phyloP scores from a whole-genome alignment of 2,113 vertebrate species.

The Megatriorchis doriae region DNA sequence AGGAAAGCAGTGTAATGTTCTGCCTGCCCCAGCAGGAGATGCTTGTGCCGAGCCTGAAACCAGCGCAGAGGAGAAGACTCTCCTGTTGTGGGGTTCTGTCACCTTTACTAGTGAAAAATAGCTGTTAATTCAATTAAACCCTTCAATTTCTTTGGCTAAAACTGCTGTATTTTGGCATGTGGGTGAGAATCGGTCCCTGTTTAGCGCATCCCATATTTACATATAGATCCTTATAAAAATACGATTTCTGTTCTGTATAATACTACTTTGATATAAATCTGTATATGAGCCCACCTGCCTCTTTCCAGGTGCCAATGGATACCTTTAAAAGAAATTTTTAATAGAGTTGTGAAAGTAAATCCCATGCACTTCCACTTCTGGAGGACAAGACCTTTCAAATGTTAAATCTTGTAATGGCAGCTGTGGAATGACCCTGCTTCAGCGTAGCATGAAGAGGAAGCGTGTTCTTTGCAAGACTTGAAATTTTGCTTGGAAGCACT shows the following conservation, averaged over 20 bases:
- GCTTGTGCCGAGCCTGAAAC: background rate
- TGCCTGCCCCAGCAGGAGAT: background rate
- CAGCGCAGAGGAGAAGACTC: accelerated
- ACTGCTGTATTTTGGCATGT: background rate
- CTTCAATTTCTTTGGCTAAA: background rate
- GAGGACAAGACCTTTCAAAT: background rate
- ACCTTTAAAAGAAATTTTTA: background rate
- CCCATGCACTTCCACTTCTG: background rate
- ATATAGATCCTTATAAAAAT: background rate
- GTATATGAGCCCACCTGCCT: background rate
- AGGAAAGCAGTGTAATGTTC: background rate
- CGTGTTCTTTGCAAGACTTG: background rate
- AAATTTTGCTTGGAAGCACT: background rate
- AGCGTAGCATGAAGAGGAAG: accelerated
- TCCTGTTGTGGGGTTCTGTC: background rate
- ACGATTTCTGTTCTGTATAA: background rate
- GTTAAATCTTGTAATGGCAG: background rate
- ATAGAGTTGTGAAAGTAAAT: background rate
- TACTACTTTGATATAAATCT: background rate
- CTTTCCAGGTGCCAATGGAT: background rate
- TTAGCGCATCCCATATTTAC: background rate
- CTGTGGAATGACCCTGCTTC: background rate
- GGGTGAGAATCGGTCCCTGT: background rate
- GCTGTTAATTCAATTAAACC: background rate
- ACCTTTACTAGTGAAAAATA: background rate